Evolutionary conservation across 2,113 vertebrate genomes (phyloP), one percentile per base, ranked within the genome.

Genomic region (Caretta caretta): DNA sequence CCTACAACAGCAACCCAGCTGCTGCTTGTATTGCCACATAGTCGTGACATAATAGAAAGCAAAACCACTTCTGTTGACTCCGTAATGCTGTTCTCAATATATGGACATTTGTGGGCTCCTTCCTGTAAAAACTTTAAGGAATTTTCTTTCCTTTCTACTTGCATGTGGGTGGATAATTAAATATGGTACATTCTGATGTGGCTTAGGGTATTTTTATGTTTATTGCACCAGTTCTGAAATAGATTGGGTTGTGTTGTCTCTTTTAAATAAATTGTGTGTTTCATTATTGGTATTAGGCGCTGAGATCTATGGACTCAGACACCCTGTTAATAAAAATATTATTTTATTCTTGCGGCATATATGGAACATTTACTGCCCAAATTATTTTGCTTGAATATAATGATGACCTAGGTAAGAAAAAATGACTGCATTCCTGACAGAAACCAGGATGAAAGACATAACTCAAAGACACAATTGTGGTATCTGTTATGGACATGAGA

Each of bases 371-470:
- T 86, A 84, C 20, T 90, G 10, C 4, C 10, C 29, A 85, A 85
- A 83, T 2, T 11, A 2, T 0, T 84, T 78, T 78, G 54, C 20
- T 56, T 84, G 56, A 86, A 75, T 65, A 59, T 50, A 59, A 85
- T 4, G 5, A 17, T 14, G 4, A 78, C 6, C 1, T 88, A 69
- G 38, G 88, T 76, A 69, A 12, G 0, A 10, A 2, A 7, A 5
- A 24, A 69, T 35, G 35, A 57, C 76, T 53, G 1, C 56, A 79
- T 48, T 79, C 5, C 22, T 57, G 81, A 62, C 1, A 46, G 19
- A 79, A 79, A 29, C 42, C 35, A 51, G 1, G 38, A 88, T 75
- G 0, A 51, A 57, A 88, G 8, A 59, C 38, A 81, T 20, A 62
- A 83, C 54, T 95, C 16, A 86, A 88, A 75, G n/a, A 48, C 11